Percentiles rank a stretch among this genome's conserved stretches.
phyloP scores from a whole-genome alignment of 2,888 invertebrate species.

The Nephrotoma appendiculata region DNA sequence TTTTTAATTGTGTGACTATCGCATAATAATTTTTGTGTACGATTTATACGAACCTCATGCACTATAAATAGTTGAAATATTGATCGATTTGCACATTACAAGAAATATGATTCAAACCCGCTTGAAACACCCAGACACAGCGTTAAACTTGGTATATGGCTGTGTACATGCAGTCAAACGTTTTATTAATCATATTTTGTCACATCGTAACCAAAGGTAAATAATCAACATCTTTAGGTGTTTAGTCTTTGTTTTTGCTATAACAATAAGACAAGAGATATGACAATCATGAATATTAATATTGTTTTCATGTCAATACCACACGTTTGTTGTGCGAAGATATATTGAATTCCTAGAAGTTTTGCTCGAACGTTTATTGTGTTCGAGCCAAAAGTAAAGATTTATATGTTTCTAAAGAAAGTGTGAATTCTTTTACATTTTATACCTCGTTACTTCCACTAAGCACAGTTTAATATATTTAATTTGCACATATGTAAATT shows the following conservation, averaged over 20 bases:
- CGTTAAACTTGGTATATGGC: too few species aligned
- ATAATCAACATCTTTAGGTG: neutral
- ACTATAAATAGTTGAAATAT: neutral
- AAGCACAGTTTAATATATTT: too few species aligned
- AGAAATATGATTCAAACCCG: too few species aligned
- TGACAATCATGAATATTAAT: neutral
- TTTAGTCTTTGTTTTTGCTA: neutral
- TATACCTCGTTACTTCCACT: too few species aligned
- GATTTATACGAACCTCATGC: neutral
- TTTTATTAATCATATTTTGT: too few species aligned
- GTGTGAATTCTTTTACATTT: too few species aligned
- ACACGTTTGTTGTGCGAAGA: neutral
- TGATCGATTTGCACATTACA: neutral
- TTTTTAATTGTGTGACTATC: neutral
- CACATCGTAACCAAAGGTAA: neutral
- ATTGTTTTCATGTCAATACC: neutral
- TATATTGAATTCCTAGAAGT: neutral
- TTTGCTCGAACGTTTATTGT: neutral
- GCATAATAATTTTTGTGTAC: neutral
- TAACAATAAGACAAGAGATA: neutral
- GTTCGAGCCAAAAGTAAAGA: neutral
- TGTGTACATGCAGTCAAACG: too few species aligned
- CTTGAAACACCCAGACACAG: too few species aligned
- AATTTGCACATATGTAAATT: too few species aligned
- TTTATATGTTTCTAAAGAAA: neutral